These are phyloP conservation scores for Rotaria macrura DNA, from an alignment of 2,888 invertebrate genomes.

Conservation along the genomic window DNA sequence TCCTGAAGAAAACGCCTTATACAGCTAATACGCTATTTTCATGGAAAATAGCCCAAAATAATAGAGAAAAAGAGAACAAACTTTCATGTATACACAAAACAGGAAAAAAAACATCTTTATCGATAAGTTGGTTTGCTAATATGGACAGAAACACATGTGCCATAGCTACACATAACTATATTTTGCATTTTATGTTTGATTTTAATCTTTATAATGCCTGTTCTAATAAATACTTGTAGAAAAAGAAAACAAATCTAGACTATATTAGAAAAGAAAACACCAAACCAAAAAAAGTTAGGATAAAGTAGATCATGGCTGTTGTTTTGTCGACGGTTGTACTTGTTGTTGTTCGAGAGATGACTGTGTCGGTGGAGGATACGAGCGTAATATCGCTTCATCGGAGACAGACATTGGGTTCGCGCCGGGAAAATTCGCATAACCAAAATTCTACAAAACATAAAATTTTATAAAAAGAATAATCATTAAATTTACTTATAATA, in stretches of 20 bases:
- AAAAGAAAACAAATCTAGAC: background rate
- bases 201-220: background rate
- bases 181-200: background rate
- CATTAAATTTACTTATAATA: too few species aligned
- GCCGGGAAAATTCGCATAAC: background rate
- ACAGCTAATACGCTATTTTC: background rate
- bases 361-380: background rate
- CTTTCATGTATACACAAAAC: background rate
- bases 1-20: background rate
- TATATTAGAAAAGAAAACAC: background rate
- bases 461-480: too few species aligned
- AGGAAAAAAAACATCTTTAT: background rate
- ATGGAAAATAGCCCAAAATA: background rate
- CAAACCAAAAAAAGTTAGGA: background rate
- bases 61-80: background rate
- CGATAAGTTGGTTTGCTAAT: background rate
- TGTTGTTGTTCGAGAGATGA: background rate
- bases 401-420: background rate
- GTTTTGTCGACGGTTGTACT: background rate
- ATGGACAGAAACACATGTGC: background rate
- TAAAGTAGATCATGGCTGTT: background rate
- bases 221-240: slow-evolving; percentile 7
- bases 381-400: background rate
- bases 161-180: background rate
- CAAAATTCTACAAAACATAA: slow-evolving; percentile 14